Evolutionary conservation across 2,888 invertebrate species (phyloP), one percentile per base, ranked within the genome.

Genomic region (Palloptera scutellata): DNA sequence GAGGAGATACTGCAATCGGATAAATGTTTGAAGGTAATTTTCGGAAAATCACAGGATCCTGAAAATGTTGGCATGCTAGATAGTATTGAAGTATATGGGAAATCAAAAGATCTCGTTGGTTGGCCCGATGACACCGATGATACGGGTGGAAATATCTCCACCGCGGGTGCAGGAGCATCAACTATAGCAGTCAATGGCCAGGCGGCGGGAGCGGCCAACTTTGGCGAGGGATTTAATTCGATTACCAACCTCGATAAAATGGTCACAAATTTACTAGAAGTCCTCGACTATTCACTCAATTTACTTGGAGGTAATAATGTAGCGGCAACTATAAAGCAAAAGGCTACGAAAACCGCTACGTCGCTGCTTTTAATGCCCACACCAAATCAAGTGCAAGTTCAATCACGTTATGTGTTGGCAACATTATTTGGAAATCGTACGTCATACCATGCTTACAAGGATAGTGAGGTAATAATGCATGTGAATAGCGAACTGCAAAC

Each of bases 91-190:
- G 91, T 95, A 82, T 97, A 97, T 82, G 96, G 96, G 1, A 97
- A 96, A 86, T 94, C 95, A 1, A 98, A 98, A 84, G 97, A 97
- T 81, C 88, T 92, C 1, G 97, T 98, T 80, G 97, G 97, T 53
- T 98, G 97, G 98, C 97, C 97, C 0, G 97, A 98, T 82, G 97
- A 98, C 79, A 91, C 89, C 10, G 97, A 97, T 78, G 97, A 97
- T 71, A 71, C 79, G 13, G 72, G 78, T 5, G 77, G 79, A 10
- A 76, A 76, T 4, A 69, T 75, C 1, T 76, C 81, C 2, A 74
- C 79, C 3, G 78, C 81, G 13, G 86, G 87, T 53, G 76, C 85
- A 79, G 67, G 30, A 15, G 43, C 89, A 88, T 51, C 72, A 6
- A 67, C 20, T 20, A 61, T 52, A n/a, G 70, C 59, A 40, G 13